These are phyloP conservation scores for Pristionchus maxplancki DNA, from an alignment of 2,888 invertebrate species.

Conservation along the genomic window DNA sequence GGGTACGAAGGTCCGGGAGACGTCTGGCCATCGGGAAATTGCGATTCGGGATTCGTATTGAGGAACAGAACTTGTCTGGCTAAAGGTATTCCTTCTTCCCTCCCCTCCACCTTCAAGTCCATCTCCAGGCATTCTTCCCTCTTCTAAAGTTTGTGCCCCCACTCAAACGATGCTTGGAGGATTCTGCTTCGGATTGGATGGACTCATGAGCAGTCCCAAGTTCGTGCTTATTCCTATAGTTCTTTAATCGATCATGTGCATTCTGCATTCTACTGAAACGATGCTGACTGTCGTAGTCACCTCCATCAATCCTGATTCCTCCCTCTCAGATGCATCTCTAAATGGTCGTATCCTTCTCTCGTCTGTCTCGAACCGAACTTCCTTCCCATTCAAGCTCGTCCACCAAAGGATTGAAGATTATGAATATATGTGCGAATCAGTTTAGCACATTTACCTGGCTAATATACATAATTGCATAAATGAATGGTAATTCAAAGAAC, in stretches of 20 bases:
- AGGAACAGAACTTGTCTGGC: slow-evolving; percentile 23
- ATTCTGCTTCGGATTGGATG: slow-evolving; percentile 39
- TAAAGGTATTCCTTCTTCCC: neutral
- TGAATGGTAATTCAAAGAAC: too few species aligned
- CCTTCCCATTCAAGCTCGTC: slow-evolving; percentile 17
- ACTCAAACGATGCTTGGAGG: slow-evolving; percentile 13
- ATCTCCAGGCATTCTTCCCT: slow-evolving; percentile 2
- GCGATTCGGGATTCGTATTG: slow-evolving; percentile 1
- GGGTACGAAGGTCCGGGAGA: slow-evolving; percentile 48
- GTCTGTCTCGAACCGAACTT: slow-evolving; percentile 9
- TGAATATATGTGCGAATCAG: too few species aligned
- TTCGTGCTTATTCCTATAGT: neutral
- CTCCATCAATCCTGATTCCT: neutral
- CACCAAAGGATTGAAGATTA: slow-evolving; percentile 5
- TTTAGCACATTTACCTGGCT: too few species aligned
- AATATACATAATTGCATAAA: too few species aligned
- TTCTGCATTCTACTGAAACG: too few species aligned
- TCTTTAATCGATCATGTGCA: too few species aligned
- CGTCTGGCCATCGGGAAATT: slow-evolving; percentile 35
- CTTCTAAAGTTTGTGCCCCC: neutral
- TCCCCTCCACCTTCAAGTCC: neutral
- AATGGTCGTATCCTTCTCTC: slow-evolving; percentile 24
- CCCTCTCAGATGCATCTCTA: slow-evolving; percentile 27
- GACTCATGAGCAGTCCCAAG: slow-evolving; percentile 21
- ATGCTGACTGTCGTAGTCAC: too few species aligned